Evolutionary conservation across 2,888 invertebrate species (phyloP), one percentile per base, ranked within the genome.

Genomic region (Druceiella hillmani): DNA sequence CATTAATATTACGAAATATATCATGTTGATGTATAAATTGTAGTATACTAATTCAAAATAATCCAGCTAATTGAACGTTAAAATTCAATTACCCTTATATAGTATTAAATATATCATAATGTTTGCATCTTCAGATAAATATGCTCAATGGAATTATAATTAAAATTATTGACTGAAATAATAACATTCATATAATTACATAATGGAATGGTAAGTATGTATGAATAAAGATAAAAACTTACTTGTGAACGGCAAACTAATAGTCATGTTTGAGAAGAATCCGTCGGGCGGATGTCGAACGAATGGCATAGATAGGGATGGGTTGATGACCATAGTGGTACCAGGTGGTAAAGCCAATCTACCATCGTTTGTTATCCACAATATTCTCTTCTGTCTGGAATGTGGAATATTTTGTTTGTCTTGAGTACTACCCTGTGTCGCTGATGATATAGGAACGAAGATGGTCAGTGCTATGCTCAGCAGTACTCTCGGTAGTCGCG

Each of bases 301-400:
- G 53, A 89, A 81, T 6, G 89, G 89, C 69, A 89, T 67, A 3
- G 87, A 82, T 28, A 89, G 61, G 3, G 89, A 87, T 6, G 89
- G 89, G 3, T 86, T 79, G 49, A 89, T 83, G 15, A 83, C 76
- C 64, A 90, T 72, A 2, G 83, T 73, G 0, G 89, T 88, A 27
- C 88, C 88, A 1, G 89, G 90, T 2, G 90, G 90, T 48, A 90
- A 57, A 1, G 89, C 89, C 52, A 90, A 62, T 4, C 89, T 71
- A 2, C 89, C 88, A 58, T 89, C 89, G 47, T 86, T 83, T 6
- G 89, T 89, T 46, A 90, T 78, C 89, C 88, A 88, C 27, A 90
- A 69, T 50, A 90, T 74, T 54, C 89, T 77, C 59, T 90, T 89
- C 58, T 85, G 84, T 43, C 89, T 71, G 25, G 84, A 84, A 62